These are phyloP conservation scores for Equus przewalskii DNA, from an alignment of 2,113 vertebrate species.

Conservation along the genomic window DNA sequence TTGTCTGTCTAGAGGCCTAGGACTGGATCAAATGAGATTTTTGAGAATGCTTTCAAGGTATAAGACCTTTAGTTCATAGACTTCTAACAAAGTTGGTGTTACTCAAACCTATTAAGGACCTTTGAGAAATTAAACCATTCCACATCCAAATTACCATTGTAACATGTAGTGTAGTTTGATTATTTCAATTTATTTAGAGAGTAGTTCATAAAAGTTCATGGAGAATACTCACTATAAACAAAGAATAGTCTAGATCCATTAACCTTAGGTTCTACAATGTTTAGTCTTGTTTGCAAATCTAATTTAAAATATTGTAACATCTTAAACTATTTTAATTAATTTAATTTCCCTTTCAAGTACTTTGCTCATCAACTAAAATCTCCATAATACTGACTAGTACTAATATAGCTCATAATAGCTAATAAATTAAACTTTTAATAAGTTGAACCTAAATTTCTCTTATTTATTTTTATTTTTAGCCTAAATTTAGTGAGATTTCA, in stretches of 20 bases:
- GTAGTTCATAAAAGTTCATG: not conserved
- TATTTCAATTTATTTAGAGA: not conserved
- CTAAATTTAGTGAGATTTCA: not conserved
- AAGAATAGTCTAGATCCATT: not conserved
- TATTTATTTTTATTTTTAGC: not conserved
- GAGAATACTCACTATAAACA: not conserved
- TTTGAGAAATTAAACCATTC: conserved; percentile 15
- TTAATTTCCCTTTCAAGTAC: not conserved
- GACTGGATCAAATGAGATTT: not conserved
- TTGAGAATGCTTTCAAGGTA: not conserved
- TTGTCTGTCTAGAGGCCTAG: not conserved
- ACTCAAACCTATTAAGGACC: not conserved
- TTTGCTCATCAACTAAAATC: not conserved
- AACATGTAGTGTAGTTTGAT: not conserved
- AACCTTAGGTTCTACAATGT: not conserved
- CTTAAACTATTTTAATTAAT: not conserved
- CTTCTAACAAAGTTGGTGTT: not conserved
- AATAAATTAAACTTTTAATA: not conserved
- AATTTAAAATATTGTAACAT: not conserved
- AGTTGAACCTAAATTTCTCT: not conserved
- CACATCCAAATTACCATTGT: not conserved
- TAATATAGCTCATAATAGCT: not conserved
- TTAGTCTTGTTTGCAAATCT: not conserved
- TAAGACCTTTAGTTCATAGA: not conserved
- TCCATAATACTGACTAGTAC: not conserved